Conservation (phyloP, 2,888 invertebrate genomes). For the Ethmia dodecea region DNA sequence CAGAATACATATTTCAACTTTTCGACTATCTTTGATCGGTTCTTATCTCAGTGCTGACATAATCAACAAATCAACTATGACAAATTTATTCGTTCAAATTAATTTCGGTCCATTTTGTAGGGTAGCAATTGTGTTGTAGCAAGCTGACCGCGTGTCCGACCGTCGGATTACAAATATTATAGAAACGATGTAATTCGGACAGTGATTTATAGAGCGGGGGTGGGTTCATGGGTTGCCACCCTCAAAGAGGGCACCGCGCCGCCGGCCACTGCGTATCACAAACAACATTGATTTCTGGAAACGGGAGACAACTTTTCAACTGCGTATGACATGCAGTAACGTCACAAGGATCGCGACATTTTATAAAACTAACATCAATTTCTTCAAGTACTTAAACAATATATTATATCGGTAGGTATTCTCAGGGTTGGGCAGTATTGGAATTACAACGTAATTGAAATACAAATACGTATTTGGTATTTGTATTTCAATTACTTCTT, state of each 20-base stretch:
- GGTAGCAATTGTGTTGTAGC: constrained; percentile 44
- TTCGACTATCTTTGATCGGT: too few relatives aligned
- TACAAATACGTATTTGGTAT: too few relatives aligned
- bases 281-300: constrained; percentile 73
- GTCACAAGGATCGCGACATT: too few relatives aligned
- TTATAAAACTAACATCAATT: too few relatives aligned
- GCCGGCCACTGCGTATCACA: constrained; percentile 50
- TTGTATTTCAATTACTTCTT: too few relatives aligned
- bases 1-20: too few relatives aligned
- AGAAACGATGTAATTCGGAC: constrained; percentile 73
- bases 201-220: constrained; percentile 76
- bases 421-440: too few relatives aligned
- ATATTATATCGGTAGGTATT: too few relatives aligned
- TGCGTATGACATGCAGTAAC: constrained; percentile 8
- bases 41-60: constrained; percentile 23
- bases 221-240: constrained; percentile 65
- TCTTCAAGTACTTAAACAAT: too few relatives aligned
- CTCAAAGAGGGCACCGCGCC: constrained; percentile 41
- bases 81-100: constrained; percentile 50
- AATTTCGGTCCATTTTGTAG: constrained; percentile 40
- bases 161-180: constrained; percentile 62
- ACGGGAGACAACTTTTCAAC: constrained; percentile 51
- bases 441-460: too few relatives aligned
- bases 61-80: constrained; percentile 36
- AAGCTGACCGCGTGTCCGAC: constrained; percentile 43